A percentile compares a stretch with the other conserved stretches of the same genome.
Conservation (phyloP, 64 coral and sea anemone genomes). For the Dendrophyllia cribrosa region DNA sequence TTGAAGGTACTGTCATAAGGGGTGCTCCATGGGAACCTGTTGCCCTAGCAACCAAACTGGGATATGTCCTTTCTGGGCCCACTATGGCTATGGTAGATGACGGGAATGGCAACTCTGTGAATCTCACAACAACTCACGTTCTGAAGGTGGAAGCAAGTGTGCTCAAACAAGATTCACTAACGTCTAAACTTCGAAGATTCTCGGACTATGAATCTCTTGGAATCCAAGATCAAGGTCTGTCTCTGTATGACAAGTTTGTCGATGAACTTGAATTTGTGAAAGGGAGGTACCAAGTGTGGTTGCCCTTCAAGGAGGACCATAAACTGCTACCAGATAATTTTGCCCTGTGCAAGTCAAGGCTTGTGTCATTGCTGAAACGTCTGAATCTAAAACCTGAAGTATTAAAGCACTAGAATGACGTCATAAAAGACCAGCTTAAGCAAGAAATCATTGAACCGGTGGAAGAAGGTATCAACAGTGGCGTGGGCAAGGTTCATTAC, state of each 20-base stretch:
- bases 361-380: slow-evolving; percentile 9
- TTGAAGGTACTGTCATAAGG: slow-evolving; percentile 11
- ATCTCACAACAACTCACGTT: slow-evolving; percentile 61
- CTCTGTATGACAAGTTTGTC: slow-evolving; percentile 50
- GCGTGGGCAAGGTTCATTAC: no score
- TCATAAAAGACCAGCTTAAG: slow-evolving; percentile 47
- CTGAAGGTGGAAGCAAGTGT: slow-evolving; percentile 34
- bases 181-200: slow-evolving; percentile 16
- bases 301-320: slow-evolving; percentile 62
- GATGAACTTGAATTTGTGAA: slow-evolving; percentile 35
- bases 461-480: neutral
- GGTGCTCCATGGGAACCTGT: slow-evolving; percentile 45
- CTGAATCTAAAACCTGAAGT: slow-evolving; percentile 34
- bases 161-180: neutral
- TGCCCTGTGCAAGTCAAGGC: neutral
- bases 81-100: neutral
- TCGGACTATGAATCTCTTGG: no score
- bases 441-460: slow-evolving; percentile 34
- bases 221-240: neutral
- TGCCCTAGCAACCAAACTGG: slow-evolving; percentile 45
- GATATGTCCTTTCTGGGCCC: slow-evolving; percentile 46
- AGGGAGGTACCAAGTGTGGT: slow-evolving; percentile 42
- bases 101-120: no score
- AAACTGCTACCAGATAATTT: slow-evolving; percentile 64
- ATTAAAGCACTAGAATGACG: slow-evolving; percentile 28